Percentiles rank a stretch among this genome's conserved stretches.
Evolutionary conservation across 2,797 vertebrate species (phyloP).

Genomic region (Smutsia temminckii): DNA sequence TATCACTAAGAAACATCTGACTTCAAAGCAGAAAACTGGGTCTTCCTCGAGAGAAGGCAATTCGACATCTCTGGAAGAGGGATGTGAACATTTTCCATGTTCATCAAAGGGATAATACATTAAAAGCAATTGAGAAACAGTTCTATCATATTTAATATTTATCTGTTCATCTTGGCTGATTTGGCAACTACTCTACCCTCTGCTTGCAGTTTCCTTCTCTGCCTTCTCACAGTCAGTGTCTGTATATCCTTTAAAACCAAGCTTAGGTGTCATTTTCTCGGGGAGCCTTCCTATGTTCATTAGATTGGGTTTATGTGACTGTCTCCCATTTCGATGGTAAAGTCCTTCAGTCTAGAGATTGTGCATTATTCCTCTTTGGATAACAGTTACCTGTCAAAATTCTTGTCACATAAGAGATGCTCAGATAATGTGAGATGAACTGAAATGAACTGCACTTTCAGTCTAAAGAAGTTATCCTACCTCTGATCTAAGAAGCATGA

Average conservation of each 20-base stretch:
- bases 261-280: not conserved
- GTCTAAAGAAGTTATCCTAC: not conserved
- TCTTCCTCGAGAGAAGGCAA: not conserved
- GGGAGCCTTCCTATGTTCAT: not conserved
- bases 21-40: not conserved
- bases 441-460: conserved; percentile 24
- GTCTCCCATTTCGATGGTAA: not conserved
- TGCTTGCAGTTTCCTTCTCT: not conserved
- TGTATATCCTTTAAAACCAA: not conserved
- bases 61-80: not conserved
- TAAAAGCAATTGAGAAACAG: conserved; percentile 20
- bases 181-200: not conserved
- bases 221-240: not conserved
- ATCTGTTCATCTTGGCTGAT: not conserved
- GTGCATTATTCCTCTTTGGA: not conserved
- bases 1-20: not conserved
- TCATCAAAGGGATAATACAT: not conserved
- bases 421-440: conserved; percentile 20
- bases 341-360: not conserved
- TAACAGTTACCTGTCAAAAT: not conserved
- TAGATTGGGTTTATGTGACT: not conserved
- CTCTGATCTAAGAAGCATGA: not conserved
- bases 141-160: not conserved
- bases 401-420: not conserved
- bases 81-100: not conserved